These are phyloP conservation scores for Sarcophaga variegata DNA, from an alignment of 2,888 invertebrate genomes.

Conservation along the genomic window DNA sequence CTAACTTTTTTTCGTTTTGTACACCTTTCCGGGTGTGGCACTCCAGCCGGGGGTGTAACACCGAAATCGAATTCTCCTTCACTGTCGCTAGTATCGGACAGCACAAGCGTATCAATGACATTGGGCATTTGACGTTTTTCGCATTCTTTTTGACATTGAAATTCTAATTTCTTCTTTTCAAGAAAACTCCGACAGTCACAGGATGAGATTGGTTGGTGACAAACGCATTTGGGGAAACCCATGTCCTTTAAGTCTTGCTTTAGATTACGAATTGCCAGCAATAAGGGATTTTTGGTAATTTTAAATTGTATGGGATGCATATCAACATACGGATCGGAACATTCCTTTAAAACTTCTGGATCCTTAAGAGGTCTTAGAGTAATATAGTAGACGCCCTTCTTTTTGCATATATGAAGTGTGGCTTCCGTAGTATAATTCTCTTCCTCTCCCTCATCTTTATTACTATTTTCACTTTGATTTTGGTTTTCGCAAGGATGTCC, in stretches of 20 bases:
- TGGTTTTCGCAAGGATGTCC: conserved; percentile 76
- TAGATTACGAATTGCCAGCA: conserved; percentile 83
- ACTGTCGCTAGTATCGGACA: conserved; percentile 79
- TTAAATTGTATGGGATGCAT: conserved; percentile 87
- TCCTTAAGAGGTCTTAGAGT: conserved; percentile 87
- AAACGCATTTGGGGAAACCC: conserved; percentile 84
- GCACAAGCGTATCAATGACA: conserved; percentile 74
- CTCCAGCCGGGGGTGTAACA: conserved; percentile 87
- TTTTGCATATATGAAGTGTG: conserved; percentile 85
- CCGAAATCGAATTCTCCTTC: conserved; percentile 88
- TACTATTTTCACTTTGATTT: conserved; percentile 74
- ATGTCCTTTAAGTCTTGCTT: conserved; percentile 84
- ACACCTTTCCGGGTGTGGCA: conserved; percentile 84
- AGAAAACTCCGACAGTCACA: conserved; percentile 78
- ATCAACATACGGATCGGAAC: conserved; percentile 86
- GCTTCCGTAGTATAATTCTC: conserved; percentile 82
- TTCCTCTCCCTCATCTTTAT: conserved; percentile 74
- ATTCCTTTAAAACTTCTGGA: conserved; percentile 83
- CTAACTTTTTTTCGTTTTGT: conserved; percentile 83
- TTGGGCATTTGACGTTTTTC: conserved; percentile 70
- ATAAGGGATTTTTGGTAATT: conserved; percentile 84
- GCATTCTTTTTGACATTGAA: conserved; percentile 83
- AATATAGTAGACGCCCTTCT: conserved; percentile 86
- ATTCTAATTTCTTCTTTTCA: conserved; percentile 82
- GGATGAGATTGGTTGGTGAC: conserved; percentile 82